Percentiles rank a stretch among this genome's conserved stretches.
phyloP scores from a whole-genome alignment of 2,797 vertebrate species.

The Adelosebastes latens region DNA sequence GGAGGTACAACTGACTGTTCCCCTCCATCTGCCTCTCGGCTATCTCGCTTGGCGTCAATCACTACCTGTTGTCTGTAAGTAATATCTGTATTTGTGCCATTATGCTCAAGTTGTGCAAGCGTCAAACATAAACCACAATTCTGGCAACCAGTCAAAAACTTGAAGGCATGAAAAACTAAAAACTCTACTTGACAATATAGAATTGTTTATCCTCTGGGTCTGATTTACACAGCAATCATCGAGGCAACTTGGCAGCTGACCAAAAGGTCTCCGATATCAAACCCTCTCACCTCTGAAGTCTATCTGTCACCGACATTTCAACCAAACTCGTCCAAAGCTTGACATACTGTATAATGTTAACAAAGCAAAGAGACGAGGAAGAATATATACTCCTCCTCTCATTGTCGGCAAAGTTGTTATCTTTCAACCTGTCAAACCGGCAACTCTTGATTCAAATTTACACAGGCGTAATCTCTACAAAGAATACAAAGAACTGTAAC shows the following conservation, averaged over 20 bases:
- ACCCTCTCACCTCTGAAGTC: background rate
- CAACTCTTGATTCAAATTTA: conserved; percentile 7
- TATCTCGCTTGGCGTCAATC: conserved; percentile 11
- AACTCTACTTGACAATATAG: background rate
- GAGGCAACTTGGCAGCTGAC: background rate
- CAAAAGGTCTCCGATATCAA: conserved; percentile 12
- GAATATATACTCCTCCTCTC: background rate
- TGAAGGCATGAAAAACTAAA: background rate
- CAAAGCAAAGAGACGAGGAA: background rate
- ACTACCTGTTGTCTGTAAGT: background rate
- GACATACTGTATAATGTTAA: background rate
- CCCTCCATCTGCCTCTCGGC: conserved; percentile 14
- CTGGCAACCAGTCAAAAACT: background rate
- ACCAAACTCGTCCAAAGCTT: background rate
- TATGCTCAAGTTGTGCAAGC: background rate
- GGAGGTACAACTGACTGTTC: background rate
- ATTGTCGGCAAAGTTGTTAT: background rate
- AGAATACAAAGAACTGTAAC: background rate
- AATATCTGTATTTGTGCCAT: conserved; percentile 4
- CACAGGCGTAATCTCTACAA: background rate
- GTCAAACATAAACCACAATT: conserved; percentile 32
- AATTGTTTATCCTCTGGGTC: conserved; percentile 1
- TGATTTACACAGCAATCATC: background rate
- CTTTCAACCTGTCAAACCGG: conserved; percentile 35
- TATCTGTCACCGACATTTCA: background rate